Percentiles rank a stretch among this genome's conserved stretches.
These are phyloP conservation scores for Synergus laeviventris DNA, from an alignment of 2,888 invertebrate genomes.

Conservation along the genomic window DNA sequence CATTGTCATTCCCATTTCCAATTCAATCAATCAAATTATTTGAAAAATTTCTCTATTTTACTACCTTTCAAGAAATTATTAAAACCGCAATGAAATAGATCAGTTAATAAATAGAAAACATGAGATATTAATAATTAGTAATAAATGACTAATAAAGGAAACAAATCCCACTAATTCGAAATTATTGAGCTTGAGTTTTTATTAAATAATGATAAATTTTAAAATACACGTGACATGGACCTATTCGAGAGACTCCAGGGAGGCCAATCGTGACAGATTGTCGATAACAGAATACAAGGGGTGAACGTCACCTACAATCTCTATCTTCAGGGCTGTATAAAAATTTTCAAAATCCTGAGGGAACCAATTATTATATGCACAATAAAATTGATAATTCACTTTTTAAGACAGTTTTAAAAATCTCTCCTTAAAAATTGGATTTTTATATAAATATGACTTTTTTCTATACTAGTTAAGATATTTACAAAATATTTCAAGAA, in stretches of 20 bases:
- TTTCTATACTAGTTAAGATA: too few species aligned
- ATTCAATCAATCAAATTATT: too few species aligned
- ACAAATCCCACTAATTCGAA: neutral
- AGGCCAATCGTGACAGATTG: constrained; percentile 21
- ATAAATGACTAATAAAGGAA: neutral
- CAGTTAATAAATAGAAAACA: too few species aligned
- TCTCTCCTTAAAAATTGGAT: too few species aligned
- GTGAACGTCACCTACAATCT: constrained; percentile 12
- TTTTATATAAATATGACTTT: too few species aligned
- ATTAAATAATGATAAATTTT: neutral
- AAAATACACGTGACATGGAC: constrained; percentile 9
- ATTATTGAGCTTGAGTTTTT: neutral
- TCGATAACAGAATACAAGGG: constrained; percentile 27
- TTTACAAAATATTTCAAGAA: too few species aligned
- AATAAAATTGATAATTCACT: neutral
- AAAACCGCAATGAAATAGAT: too few species aligned
- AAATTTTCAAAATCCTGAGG: neutral
- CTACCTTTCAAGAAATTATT: too few species aligned
- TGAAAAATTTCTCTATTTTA: too few species aligned
- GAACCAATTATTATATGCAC: neutral
- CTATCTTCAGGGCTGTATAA: neutral
- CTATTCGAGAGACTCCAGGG: neutral
- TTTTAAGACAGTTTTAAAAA: neutral
- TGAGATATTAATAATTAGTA: neutral
- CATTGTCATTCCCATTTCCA: too few species aligned